Evolutionary conservation across 2,797 vertebrate species (phyloP), one percentile per base, ranked within the genome.

Genomic region (Hydrolagus colliei): DNA sequence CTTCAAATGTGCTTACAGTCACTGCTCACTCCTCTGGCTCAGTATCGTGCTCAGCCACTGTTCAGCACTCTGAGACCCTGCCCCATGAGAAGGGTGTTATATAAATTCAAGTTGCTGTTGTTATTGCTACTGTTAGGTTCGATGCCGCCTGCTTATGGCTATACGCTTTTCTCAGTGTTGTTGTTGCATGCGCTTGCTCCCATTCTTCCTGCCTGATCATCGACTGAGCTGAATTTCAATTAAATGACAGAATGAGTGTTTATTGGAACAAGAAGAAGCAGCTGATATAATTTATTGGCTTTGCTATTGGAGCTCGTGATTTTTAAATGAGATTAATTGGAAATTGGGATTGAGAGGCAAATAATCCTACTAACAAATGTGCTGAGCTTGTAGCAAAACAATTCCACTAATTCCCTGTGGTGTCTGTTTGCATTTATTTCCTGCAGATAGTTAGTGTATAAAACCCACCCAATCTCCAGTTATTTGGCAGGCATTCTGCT

Each of bases 211-310:
- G 62, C 27, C 77, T 18, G 32, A 68, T 8, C 27, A 68, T 71
- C n/a, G 67, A 79, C 86, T 35, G 8, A 35, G 85, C 75, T 73
- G 32, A 85, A 76, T 86, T 86, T 86, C 41, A 65, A 88, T 86
- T 82, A 74, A 84, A 79, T 80, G 63, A 80, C 71, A 86, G 74
- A 67, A 27, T 71, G 75, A 73, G 65, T 77, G 86, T 87, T 86
- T 87, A 89, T 86, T 76, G 87, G 86, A 88, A 87, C 87, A 86
- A 86, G 86, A 86, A 9, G 52, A 87, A 87, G 88, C 87, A 88
- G 78, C 87, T 59, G n/a, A 8, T 63, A 67, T 71, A 73, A 86
- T 85, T 59, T 85, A 76, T 85, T 87, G 77, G 86, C 80, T 86
- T 61, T 88, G 86, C 73, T 79, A 74, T 87, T 84, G 82, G 35